phyloP scores from a whole-genome alignment of 2,113 vertebrate species.

The Pteronura brasiliensis region DNA sequence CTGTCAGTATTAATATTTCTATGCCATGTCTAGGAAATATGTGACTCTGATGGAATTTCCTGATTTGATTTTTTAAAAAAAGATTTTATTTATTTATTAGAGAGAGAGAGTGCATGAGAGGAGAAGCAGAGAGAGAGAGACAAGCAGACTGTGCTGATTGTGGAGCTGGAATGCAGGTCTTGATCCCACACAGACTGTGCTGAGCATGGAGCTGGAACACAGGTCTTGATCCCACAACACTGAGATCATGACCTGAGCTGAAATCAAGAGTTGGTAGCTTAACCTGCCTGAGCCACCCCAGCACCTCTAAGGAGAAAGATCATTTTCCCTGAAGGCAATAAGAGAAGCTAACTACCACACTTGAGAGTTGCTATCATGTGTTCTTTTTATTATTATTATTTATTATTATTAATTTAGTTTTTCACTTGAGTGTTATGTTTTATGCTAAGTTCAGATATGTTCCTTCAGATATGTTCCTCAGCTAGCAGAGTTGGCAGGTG shows the following conservation, averaged over 20 bases:
- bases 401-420: background rate
- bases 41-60: background rate
- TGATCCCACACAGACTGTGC: background rate
- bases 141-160: background rate
- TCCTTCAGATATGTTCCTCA: background rate
- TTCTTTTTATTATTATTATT: background rate
- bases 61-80: background rate
- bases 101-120: background rate
- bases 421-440: background rate
- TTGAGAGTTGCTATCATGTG: background rate
- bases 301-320: background rate
- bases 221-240: background rate
- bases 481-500: background rate
- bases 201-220: background rate
- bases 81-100: background rate
- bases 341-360: background rate
- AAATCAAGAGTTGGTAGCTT: background rate
- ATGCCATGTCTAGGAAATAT: background rate
- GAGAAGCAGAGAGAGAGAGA: background rate
- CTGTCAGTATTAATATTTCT: background rate
- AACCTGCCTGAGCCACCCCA: background rate
- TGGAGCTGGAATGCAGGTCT: background rate
- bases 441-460: background rate
- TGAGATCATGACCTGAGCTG: background rate
- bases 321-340: background rate